Conservation (phyloP, 2,888 invertebrate genomes). For the Clepsis dumicolana region DNA sequence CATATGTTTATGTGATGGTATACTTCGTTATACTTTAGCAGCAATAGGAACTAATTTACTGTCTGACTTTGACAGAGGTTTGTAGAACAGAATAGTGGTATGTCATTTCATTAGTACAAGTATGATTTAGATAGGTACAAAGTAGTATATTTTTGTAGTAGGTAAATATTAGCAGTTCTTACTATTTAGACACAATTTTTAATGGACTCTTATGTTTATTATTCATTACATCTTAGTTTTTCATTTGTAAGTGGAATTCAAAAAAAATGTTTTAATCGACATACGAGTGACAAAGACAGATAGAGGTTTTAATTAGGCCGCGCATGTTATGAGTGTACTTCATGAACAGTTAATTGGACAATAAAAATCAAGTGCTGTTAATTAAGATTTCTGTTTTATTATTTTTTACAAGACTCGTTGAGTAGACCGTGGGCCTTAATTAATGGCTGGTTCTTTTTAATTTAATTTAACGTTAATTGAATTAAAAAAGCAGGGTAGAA, state of each 20-base stretch:
- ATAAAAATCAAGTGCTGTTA: slow-evolving; percentile 35
- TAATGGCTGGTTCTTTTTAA: slow-evolving; percentile 17
- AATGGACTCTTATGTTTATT: background rate
- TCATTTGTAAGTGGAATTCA: background rate
- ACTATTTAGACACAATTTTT: background rate
- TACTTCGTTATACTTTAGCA: no score
- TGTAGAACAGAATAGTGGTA: no score
- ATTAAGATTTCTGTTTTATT: slow-evolving; percentile 28
- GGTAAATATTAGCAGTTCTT: no score
- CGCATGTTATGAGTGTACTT: slow-evolving; percentile 10
- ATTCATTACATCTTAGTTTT: background rate
- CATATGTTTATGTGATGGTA: no score
- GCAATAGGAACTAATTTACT: background rate
- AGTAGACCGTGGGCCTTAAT: slow-evolving; percentile 17
- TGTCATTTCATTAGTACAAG: no score
- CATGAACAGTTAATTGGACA: slow-evolving; percentile 39
- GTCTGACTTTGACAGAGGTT: no score
- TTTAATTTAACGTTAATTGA: slow-evolving; percentile 10
- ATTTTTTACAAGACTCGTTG: slow-evolving; percentile 27
- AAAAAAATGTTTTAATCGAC: background rate
- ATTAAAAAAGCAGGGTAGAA: background rate
- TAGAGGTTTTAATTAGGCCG: slow-evolving; percentile 17
- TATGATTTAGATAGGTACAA: no score
- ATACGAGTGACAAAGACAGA: background rate
- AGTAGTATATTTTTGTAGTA: no score